Evolutionary conservation across 2,113 vertebrate genomes (phyloP).

Genomic region (Prionailurus bengalensis): DNA sequence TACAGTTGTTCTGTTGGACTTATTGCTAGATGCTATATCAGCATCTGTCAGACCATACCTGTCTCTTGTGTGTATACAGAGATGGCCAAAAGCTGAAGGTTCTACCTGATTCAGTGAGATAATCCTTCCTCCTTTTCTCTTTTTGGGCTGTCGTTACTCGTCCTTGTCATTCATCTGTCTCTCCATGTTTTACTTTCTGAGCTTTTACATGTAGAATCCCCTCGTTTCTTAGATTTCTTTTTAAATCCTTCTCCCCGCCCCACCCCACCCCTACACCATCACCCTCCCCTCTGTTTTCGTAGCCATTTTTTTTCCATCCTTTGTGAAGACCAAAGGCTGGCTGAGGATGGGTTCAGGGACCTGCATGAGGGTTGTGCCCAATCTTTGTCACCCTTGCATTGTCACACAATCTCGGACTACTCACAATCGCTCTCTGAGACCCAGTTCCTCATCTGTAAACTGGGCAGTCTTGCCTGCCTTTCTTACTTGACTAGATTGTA

Average conservation of each 20-base stretch:
- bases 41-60: neutral
- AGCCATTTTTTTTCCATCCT: neutral
- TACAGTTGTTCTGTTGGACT: neutral
- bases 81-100: neutral
- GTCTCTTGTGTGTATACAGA: neutral
- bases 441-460: neutral
- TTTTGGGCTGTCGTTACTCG: neutral
- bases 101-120: neutral
- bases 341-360: neutral
- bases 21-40: neutral
- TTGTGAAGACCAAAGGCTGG: neutral
- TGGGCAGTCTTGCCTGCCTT: neutral
- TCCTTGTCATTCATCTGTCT: neutral
- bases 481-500: neutral
- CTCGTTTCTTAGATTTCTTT: neutral
- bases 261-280: neutral
- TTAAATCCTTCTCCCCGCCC: neutral
- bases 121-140: fast-evolving
- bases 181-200: neutral
- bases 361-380: fast-evolving
- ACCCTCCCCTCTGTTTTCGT: neutral
- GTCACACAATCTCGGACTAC: neutral
- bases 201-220: neutral
- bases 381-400: neutral
- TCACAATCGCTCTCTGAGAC: neutral